phyloP scores from a whole-genome alignment of 1,140 invertebrate species.

The Micrasema longulum region DNA sequence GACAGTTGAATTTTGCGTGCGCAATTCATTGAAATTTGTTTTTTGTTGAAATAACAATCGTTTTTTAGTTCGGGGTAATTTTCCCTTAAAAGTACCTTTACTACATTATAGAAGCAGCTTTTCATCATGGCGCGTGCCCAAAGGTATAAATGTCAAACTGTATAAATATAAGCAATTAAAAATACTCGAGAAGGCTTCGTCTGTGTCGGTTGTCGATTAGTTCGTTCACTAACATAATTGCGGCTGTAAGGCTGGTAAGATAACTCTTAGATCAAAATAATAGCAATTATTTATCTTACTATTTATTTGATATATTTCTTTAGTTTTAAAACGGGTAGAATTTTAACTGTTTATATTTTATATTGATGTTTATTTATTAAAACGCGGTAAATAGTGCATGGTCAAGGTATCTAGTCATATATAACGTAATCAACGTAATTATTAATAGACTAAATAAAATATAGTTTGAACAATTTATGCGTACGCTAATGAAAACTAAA shows the following conservation, averaged over 20 bases:
- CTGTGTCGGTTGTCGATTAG: neutral
- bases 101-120: conserved; percentile 5
- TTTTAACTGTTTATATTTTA: too few species aligned
- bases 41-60: conserved; percentile 29
- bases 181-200: neutral
- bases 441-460: too few species aligned
- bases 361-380: too few species aligned
- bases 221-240: neutral
- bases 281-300: too few species aligned
- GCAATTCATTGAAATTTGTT: conserved; percentile 27
- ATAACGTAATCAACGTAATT: too few species aligned
- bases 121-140: conserved; percentile 20
- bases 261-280: too few species aligned
- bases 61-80: conserved; percentile 19
- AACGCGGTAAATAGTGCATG: too few species aligned
- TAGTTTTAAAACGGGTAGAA: too few species aligned
- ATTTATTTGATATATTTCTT: too few species aligned
- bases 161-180: neutral
- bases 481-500: too few species aligned
- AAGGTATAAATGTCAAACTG: conserved; percentile 18
- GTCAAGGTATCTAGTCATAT: too few species aligned
- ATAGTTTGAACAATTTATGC: too few species aligned
- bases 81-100: conserved; percentile 13
- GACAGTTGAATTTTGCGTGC: conserved; percentile 3
- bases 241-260: neutral